Conservation (phyloP, 2,113 vertebrate species). For the Sander vitreus region DNA sequence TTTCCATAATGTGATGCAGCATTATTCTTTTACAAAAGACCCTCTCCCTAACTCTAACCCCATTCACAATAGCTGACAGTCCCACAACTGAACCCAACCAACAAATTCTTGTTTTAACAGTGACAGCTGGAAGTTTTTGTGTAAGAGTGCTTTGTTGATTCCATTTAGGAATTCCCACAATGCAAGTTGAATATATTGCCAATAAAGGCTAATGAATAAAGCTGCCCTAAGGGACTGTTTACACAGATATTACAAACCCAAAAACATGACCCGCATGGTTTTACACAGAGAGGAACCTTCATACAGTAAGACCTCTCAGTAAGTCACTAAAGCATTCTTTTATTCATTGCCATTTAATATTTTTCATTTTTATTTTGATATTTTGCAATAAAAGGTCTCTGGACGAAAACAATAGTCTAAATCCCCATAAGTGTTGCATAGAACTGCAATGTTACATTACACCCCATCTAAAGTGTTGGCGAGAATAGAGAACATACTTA, state of each 20-base stretch:
- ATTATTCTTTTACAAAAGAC: neutral
- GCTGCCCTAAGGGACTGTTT: slow-evolving; percentile 17
- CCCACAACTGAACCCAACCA: neutral
- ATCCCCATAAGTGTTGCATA: neutral
- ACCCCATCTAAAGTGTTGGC: neutral
- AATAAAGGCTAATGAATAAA: slow-evolving; percentile 45
- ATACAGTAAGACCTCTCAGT: neutral
- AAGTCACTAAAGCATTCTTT: neutral
- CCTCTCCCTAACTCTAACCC: too few relatives aligned
- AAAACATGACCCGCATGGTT: neutral
- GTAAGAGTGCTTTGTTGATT: slow-evolving; percentile 15
- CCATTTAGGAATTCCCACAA: slow-evolving; percentile 40
- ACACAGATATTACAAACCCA: neutral
- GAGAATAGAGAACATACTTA: neutral
- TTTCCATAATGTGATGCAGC: slow-evolving; percentile 7
- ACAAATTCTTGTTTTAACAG: slow-evolving; percentile 10
- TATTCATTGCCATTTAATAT: neutral
- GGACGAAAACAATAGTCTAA: neutral
- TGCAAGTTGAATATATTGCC: slow-evolving; percentile 16
- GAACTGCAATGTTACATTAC: neutral
- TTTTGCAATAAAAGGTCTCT: neutral
- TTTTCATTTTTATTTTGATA: neutral
- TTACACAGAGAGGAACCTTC: neutral
- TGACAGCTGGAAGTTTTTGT: neutral
- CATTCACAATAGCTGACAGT: neutral